Evolutionary conservation across 2,888 invertebrate species (phyloP).

Genomic region (Laspeyria flexula): DNA sequence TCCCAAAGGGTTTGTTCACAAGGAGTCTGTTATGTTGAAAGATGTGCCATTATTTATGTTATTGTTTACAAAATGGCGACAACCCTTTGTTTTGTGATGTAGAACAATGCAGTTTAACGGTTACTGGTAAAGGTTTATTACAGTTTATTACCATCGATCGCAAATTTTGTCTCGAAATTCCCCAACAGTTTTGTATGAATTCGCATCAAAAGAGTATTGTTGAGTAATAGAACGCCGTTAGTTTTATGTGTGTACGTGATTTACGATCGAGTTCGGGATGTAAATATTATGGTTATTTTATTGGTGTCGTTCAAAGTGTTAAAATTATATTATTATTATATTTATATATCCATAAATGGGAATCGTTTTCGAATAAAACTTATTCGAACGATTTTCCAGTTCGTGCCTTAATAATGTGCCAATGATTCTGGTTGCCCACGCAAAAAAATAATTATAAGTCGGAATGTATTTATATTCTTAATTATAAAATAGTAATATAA

Average conservation of each 20-base stretch:
- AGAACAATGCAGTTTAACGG: slow-evolving; percentile 56
- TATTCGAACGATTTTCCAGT: slow-evolving; percentile 25
- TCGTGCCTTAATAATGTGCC: slow-evolving; percentile 31
- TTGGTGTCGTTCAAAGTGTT: slow-evolving; percentile 31
- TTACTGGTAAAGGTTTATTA: slow-evolving; percentile 58
- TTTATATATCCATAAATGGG: slow-evolving; percentile 24
- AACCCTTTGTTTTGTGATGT: slow-evolving; percentile 66
- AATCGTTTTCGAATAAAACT: slow-evolving; percentile 17
- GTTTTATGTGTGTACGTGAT: slow-evolving; percentile 40
- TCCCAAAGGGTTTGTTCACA: slow-evolving; percentile 58
- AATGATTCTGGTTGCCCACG: slow-evolving; percentile 6
- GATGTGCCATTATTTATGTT: slow-evolving; percentile 62
- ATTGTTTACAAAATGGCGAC: slow-evolving; percentile 60
- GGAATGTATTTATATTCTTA: neutral
- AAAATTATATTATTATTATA: slow-evolving; percentile 18
- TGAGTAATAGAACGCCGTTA: slow-evolving; percentile 34
- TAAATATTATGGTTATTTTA: slow-evolving; percentile 43
- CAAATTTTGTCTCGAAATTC: slow-evolving; percentile 51
- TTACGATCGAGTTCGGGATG: slow-evolving; percentile 38
- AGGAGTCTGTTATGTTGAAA: slow-evolving; percentile 56
- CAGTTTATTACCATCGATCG: slow-evolving; percentile 55
- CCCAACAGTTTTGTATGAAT: slow-evolving; percentile 33
- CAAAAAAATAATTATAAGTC: neutral
- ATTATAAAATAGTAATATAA: slow-evolving; percentile 2
- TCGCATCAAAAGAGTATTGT: slow-evolving; percentile 30